A percentile compares a stretch with the other conserved stretches of the same genome.
These are phyloP conservation scores for Caerostris extrusa DNA, from an alignment of 1,140 invertebrate genomes.

Conservation along the genomic window DNA sequence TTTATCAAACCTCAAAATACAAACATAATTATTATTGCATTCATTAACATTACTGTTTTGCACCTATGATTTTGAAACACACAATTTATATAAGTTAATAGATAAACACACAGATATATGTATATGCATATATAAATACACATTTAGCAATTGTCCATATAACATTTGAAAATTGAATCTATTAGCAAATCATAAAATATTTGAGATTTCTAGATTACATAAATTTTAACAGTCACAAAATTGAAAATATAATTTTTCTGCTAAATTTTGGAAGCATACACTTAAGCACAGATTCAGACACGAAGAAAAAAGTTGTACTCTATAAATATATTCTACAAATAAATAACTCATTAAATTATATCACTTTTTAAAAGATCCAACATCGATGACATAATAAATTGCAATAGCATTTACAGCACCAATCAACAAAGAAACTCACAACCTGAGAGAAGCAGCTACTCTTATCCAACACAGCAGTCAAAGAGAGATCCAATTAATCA, in stretches of 20 bases:
- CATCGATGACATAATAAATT: slow-evolving; percentile 26
- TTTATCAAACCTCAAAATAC: not conserved
- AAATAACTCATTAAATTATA: not conserved
- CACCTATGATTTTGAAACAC: not conserved
- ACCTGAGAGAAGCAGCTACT: slow-evolving; percentile 69
- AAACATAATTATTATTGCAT: not conserved
- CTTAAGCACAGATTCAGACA: not conserved
- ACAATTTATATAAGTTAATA: slow-evolving; percentile 14
- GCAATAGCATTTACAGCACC: slow-evolving; percentile 69
- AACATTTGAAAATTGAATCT: not conserved
- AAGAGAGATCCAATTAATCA: slow-evolving; percentile 72
- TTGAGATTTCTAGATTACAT: not conserved
- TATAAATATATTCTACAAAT: not conserved
- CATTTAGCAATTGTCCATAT: not conserved
- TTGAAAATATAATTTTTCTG: not conserved
- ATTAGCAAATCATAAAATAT: not conserved
- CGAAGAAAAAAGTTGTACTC: slow-evolving; percentile 34
- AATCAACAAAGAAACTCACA: slow-evolving; percentile 68
- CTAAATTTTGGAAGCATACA: slow-evolving; percentile 2
- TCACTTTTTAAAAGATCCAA: slow-evolving; percentile 18
- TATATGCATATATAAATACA: not conserved
- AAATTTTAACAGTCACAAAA: slow-evolving; percentile 19
- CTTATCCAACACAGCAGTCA: slow-evolving; percentile 56
- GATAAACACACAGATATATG: slow-evolving; percentile 18
- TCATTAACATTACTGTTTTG: not conserved